Conservation (phyloP, 2,888 invertebrate species). For the Microdon myrmicae region DNA sequence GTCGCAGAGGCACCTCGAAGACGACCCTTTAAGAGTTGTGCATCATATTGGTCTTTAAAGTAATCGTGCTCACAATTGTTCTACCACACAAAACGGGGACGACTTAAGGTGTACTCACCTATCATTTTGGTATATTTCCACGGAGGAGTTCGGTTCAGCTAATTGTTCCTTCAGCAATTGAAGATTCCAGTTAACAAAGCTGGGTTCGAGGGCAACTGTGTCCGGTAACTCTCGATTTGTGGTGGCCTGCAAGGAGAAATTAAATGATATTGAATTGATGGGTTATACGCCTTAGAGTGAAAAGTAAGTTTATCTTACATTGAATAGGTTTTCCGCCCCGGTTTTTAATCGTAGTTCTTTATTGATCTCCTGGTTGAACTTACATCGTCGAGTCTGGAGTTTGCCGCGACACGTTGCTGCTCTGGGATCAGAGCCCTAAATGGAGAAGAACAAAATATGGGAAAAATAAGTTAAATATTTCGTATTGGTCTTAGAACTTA, state of each 20-base stretch:
- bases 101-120: conserved; percentile 71
- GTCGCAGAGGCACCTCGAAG: conserved; percentile 35
- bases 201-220: conserved; percentile 92
- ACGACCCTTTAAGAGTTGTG: conserved; percentile 10
- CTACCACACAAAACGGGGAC: conserved; percentile 18
- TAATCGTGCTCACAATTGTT: conserved; percentile 14
- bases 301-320: conserved; percentile 72
- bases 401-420: conserved; percentile 94
- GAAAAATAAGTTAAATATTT: not conserved
- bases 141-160: conserved; percentile 93
- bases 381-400: conserved; percentile 89
- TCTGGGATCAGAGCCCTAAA: conserved; percentile 91
- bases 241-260: conserved; percentile 79
- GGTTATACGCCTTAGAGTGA: conserved; percentile 8
- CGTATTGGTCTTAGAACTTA: not conserved
- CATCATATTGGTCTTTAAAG: not conserved
- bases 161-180: conserved; percentile 95
- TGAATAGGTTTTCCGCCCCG: conserved; percentile 96
- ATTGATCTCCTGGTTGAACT: conserved; percentile 88
- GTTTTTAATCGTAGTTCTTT: conserved; percentile 91
- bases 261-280: conserved; percentile 20
- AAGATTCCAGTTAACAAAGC: conserved; percentile 96
- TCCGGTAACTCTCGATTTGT: conserved; percentile 92
- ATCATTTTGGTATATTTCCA: conserved; percentile 94
- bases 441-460: conserved; percentile 53